Percentiles rank a stretch among this genome's conserved stretches.
Evolutionary conservation across 2,113 vertebrate species (phyloP).

Genomic region (Agelaius tricolor): DNA sequence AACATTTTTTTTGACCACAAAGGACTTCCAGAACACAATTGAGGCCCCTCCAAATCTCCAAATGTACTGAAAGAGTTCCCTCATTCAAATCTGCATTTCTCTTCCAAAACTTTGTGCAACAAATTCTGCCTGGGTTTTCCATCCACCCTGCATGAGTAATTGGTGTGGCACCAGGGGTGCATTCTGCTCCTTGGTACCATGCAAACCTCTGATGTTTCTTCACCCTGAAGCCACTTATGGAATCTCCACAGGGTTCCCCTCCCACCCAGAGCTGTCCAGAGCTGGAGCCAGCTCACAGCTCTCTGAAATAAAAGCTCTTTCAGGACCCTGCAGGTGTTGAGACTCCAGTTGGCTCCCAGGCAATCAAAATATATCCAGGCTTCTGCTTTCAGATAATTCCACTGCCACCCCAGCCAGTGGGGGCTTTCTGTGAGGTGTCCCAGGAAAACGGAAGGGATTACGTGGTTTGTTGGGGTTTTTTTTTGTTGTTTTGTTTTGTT

Average conservation of each 20-base stretch:
- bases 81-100: rapidly evolving
- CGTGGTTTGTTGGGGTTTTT: neutral
- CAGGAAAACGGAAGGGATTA: neutral
- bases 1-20: neutral
- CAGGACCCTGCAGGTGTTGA: neutral
- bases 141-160: neutral
- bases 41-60: neutral
- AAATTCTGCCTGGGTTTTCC: neutral
- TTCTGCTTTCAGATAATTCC: neutral
- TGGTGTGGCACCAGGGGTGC: neutral
- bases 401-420: neutral
- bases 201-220: neutral
- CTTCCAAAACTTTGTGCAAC: neutral
- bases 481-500: too few species aligned
- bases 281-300: neutral
- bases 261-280: neutral
- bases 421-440: neutral
- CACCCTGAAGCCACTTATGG: neutral
- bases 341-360: neutral
- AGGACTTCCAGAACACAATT: neutral
- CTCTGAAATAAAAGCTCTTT: neutral
- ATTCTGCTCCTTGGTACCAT: neutral
- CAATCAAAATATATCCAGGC: neutral
- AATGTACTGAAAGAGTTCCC: neutral
- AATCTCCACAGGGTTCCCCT: neutral